A percentile compares a stretch with the other conserved stretches of the same genome.
These are phyloP conservation scores for Horisme vitalbata DNA, from an alignment of 2,888 invertebrate species.

Conservation along the genomic window DNA sequence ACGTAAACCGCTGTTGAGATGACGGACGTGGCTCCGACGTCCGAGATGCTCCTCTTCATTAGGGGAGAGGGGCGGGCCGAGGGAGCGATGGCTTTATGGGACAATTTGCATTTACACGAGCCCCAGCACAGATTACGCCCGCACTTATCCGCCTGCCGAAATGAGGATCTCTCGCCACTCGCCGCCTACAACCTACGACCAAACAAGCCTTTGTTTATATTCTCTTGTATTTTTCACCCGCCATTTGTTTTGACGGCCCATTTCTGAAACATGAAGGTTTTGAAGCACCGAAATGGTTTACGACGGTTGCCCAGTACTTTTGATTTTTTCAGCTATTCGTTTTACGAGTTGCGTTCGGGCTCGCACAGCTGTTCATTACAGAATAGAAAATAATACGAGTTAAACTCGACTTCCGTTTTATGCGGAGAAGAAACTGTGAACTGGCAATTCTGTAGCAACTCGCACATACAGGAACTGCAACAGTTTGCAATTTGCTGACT, in stretches of 20 bases:
- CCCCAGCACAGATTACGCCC: slow-evolving; percentile 78
- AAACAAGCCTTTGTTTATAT: slow-evolving; percentile 79
- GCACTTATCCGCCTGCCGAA: slow-evolving; percentile 78
- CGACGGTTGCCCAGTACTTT: slow-evolving; percentile 46
- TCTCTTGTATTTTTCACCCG: slow-evolving; percentile 72
- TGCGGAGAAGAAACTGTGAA: slow-evolving; percentile 26
- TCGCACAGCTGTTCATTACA: slow-evolving; percentile 30
- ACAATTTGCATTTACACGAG: slow-evolving; percentile 83
- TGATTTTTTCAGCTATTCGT: slow-evolving; percentile 56
- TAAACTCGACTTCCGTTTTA: slow-evolving; percentile 26
- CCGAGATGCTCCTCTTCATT: slow-evolving; percentile 77
- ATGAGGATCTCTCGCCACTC: slow-evolving; percentile 62
- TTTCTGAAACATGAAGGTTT: slow-evolving; percentile 63
- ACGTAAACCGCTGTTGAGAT: slow-evolving; percentile 71
- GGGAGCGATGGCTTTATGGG: slow-evolving; percentile 74
- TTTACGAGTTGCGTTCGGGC: slow-evolving; percentile 32
- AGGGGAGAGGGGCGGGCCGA: slow-evolving; percentile 53
- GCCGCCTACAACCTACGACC: slow-evolving; percentile 58
- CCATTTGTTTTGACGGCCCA: slow-evolving; percentile 75
- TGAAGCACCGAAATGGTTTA: slow-evolving; percentile 57
- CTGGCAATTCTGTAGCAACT: slow-evolving; percentile 29
- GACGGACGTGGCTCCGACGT: slow-evolving; percentile 66
- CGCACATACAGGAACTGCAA: slow-evolving; percentile 31
- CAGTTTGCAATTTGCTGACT: slow-evolving; percentile 31
- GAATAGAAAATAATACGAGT: slow-evolving; percentile 29